Conservation (phyloP, 2,113 vertebrate species). For the Asarcornis scutulata region DNA sequence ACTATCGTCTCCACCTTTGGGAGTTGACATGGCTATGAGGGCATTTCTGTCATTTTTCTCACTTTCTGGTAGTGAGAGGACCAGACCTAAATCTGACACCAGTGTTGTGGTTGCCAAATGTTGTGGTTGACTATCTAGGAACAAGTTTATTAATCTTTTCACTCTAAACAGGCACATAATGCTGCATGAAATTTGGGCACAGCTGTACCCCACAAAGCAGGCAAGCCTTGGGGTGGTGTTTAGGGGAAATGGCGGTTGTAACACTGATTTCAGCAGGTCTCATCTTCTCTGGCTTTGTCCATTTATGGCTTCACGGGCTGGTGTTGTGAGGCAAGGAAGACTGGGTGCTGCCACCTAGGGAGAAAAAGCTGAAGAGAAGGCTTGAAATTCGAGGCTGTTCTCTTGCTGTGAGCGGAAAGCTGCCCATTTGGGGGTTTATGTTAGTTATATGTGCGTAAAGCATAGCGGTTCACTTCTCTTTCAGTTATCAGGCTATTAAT, state of each 20-base stretch:
- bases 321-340: neutral
- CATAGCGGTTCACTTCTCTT: rapidly evolving
- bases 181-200: neutral
- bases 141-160: neutral
- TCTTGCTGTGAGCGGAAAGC: neutral
- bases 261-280: neutral
- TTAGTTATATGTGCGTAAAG: neutral
- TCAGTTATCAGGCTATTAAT: neutral
- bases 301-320: neutral
- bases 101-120: neutral
- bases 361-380: neutral
- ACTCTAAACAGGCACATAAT: neutral
- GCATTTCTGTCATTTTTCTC: neutral
- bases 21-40: neutral
- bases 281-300: neutral
- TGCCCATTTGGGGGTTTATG: neutral
- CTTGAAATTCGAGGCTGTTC: neutral
- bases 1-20: neutral
- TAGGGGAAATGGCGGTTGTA: neutral
- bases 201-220: neutral
- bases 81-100: neutral
- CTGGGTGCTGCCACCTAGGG: neutral
- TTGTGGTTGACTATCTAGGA: neutral
- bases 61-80: neutral
- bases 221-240: no score